phyloP scores from a whole-genome alignment of 2,888 invertebrate species.

The Cataglyphis rosenhaueri region DNA sequence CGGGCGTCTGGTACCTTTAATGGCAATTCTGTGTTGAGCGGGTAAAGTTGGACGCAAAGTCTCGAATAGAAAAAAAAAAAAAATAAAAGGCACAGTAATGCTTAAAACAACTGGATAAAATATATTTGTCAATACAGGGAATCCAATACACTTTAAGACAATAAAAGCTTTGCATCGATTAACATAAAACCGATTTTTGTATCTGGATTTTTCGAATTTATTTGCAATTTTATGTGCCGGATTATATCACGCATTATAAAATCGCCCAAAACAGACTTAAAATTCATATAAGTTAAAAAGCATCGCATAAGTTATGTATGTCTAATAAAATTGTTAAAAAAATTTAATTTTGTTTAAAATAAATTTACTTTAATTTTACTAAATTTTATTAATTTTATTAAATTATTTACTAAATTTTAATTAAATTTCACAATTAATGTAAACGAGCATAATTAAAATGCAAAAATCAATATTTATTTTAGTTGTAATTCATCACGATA shows the following conservation, averaged over 20 bases:
- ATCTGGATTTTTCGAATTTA: not conserved
- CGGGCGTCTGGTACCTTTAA: constrained; percentile 53
- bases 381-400: too few relatives aligned
- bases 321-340: not conserved
- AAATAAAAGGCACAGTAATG: not conserved
- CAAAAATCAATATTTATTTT: not conserved
- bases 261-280: not conserved
- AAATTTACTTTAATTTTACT: not conserved
- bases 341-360: not conserved
- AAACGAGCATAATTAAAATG: not conserved
- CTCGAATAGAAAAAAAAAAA: constrained; percentile 25
- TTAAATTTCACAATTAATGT: not conserved
- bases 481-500: not conserved
- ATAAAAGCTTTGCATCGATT: not conserved
- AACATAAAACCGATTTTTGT: not conserved
- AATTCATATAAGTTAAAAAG: not conserved
- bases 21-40: constrained; percentile 56
- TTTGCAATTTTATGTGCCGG: not conserved
- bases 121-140: not conserved
- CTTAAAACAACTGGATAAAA: not conserved
- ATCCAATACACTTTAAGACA: not conserved
- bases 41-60: constrained; percentile 5
- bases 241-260: not conserved
- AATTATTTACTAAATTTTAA: not conserved
- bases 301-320: not conserved